Percentiles rank a stretch among this genome's conserved stretches.
These are phyloP conservation scores for Verasper variegatus DNA, from an alignment of 2,113 vertebrate genomes.

Conservation along the genomic window DNA sequence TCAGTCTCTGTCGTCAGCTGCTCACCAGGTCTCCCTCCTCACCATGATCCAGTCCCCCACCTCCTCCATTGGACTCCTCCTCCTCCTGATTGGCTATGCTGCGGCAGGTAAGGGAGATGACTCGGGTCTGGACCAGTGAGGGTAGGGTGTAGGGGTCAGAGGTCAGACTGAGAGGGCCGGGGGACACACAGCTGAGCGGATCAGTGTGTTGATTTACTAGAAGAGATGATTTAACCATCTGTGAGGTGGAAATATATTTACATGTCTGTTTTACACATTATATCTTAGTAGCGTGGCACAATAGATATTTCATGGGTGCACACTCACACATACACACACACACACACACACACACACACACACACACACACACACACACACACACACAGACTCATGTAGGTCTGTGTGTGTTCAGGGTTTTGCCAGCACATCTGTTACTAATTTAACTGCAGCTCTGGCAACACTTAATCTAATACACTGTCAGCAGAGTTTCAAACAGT, in stretches of 20 bases:
- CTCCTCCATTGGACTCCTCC: conserved; percentile 57
- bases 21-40: conserved; percentile 23
- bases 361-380: conserved; percentile 15
- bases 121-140: not conserved
- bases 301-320: not conserved
- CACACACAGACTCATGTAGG: not conserved
- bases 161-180: conserved; percentile 15
- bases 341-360: not conserved
- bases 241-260: not conserved
- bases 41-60: conserved; percentile 61
- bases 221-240: conserved; percentile 1
- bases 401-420: conserved; percentile 24
- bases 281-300: not conserved
- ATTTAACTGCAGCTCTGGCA: conserved; percentile 53
- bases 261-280: not conserved
- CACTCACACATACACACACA: conserved; percentile 10
- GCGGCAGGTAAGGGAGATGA: conserved; percentile 74
- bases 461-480: conserved; percentile 33
- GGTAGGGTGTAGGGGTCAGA: conserved; percentile 16
- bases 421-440: conserved; percentile 71
- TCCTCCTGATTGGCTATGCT: conserved; percentile 74
- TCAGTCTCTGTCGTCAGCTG: conserved; percentile 19
- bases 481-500: conserved; percentile 23
- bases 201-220: not conserved
- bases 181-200: not conserved